phyloP scores from a whole-genome alignment of 2,797 vertebrate species.

The Babyrousa celebensis region DNA sequence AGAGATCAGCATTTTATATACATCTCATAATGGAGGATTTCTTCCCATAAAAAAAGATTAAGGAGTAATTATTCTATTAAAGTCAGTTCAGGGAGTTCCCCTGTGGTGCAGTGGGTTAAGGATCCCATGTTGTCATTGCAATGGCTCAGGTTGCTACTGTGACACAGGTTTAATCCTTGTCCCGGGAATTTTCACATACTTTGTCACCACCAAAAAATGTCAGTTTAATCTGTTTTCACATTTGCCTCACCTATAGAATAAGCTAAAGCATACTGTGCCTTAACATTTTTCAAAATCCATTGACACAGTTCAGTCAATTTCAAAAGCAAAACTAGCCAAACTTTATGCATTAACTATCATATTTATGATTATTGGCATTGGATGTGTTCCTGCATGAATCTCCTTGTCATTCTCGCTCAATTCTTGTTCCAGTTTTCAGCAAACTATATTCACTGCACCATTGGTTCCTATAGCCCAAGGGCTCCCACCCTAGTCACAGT shows the following conservation, averaged over 20 bases:
- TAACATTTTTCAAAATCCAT: background rate
- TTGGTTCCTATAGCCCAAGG: background rate
- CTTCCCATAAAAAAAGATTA: slow-evolving; percentile 29
- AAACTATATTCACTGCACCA: background rate
- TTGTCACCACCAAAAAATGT: too few relatives aligned
- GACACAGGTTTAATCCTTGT: too few relatives aligned
- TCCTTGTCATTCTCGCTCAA: slow-evolving; percentile 9
- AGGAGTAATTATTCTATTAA: slow-evolving; percentile 11
- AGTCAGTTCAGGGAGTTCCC: background rate
- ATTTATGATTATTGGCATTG: background rate
- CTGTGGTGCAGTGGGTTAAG: too few relatives aligned
- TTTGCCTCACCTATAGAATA: background rate
- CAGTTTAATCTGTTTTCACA: background rate
- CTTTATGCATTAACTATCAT: background rate
- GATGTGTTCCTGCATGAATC: background rate
- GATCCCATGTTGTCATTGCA: too few relatives aligned
- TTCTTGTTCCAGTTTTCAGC: background rate
- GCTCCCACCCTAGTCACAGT: background rate
- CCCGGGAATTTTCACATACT: too few relatives aligned
- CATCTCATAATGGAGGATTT: slow-evolving; percentile 8
- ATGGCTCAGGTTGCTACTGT: too few relatives aligned
- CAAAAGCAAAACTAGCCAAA: slow-evolving; percentile 8
- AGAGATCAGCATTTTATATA: background rate
- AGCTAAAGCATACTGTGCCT: background rate
- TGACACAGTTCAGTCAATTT: background rate